Evolutionary conservation across 2,797 vertebrate species (phyloP).

Genomic region (Peromyscus eremicus): DNA sequence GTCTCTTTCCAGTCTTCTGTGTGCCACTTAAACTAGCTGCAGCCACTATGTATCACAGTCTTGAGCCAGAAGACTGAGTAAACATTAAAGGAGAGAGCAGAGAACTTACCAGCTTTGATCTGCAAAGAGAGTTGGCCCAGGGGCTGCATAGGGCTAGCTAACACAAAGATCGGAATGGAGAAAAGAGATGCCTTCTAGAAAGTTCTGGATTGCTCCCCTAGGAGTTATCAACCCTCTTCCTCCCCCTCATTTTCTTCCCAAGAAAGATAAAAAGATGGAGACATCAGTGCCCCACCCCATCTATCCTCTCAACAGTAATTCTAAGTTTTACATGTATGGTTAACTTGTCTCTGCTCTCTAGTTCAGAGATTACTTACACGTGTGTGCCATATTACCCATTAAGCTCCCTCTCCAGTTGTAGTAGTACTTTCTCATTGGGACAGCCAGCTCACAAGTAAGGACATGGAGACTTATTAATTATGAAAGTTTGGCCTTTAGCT

Average conservation of each 20-base stretch:
- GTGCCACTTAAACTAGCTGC: background rate
- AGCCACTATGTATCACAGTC: background rate
- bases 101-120: background rate
- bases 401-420: background rate
- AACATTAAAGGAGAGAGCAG: background rate
- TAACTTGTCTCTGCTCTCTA: background rate
- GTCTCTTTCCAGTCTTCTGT: background rate
- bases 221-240: background rate
- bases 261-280: background rate
- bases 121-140: background rate
- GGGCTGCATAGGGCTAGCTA: background rate
- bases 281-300: too few species aligned
- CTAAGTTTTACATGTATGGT: background rate
- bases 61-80: background rate
- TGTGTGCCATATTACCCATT: background rate
- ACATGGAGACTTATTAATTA: too few species aligned
- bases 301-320: background rate
- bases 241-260: background rate
- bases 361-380: background rate
- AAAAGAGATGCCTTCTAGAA: background rate
- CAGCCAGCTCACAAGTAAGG: too few species aligned
- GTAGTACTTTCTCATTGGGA: too few species aligned
- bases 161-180: background rate
- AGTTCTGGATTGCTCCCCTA: background rate
- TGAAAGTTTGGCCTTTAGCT: too few species aligned